A percentile compares a stretch with the other conserved stretches of the same genome.
phyloP scores from a whole-genome alignment of 2,797 vertebrate genomes.

The Sebastes alutus region DNA sequence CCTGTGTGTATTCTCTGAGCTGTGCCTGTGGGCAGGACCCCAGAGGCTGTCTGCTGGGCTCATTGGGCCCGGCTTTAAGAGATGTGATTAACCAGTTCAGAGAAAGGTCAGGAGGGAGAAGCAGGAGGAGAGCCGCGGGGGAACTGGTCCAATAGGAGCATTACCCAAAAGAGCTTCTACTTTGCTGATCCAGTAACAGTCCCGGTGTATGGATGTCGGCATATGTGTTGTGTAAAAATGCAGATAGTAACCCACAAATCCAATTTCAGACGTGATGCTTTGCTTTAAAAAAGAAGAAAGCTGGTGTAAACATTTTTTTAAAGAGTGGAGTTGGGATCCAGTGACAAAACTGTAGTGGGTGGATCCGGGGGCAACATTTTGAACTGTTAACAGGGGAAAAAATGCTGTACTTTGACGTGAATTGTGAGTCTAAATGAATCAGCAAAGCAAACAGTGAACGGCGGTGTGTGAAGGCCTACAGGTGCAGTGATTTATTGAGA shows the following conservation, averaged over 20 bases:
- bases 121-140: slow-evolving; percentile 37
- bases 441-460: slow-evolving; percentile 5
- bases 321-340: not conserved
- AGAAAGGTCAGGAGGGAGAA: slow-evolving; percentile 52
- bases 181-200: slow-evolving; percentile 34
- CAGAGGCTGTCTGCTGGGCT: slow-evolving; percentile 60
- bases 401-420: not conserved
- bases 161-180: slow-evolving; percentile 49
- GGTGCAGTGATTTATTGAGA: slow-evolving; percentile 37
- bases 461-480: not conserved
- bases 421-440: slow-evolving; percentile 20
- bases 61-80: slow-evolving; percentile 60
- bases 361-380: not conserved
- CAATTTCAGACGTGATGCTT: slow-evolving; percentile 12
- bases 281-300: not conserved
- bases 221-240: not conserved
- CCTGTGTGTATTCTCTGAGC: slow-evolving; percentile 50
- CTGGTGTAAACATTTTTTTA: not conserved
- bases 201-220: not conserved
- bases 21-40: slow-evolving; percentile 41
- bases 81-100: slow-evolving; percentile 74
- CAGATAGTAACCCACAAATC: slow-evolving; percentile 20
- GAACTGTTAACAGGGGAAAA: not conserved
- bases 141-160: slow-evolving; percentile 46
- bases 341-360: not conserved